Evolutionary conservation across 2,888 invertebrate genomes (phyloP).

Genomic region (Hyposoter didymator): DNA sequence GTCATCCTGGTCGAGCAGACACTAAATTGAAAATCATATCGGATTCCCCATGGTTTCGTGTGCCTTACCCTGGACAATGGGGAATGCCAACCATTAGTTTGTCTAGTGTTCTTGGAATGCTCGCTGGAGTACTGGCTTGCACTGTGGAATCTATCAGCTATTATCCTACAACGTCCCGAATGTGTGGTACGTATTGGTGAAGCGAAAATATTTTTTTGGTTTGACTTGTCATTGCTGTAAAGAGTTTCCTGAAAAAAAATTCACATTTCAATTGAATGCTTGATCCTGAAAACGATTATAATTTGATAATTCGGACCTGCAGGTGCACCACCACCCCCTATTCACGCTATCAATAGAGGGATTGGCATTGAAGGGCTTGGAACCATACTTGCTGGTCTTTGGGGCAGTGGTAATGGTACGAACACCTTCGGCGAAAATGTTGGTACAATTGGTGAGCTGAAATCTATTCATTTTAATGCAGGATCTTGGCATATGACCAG

Average conservation of each 20-base stretch:
- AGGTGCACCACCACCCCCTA: conserved; percentile 91
- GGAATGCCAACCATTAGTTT: conserved; percentile 90
- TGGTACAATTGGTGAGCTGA: conserved; percentile 90
- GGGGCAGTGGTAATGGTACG: conserved; percentile 95
- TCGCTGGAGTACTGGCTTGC: conserved; percentile 92
- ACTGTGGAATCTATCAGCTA: conserved; percentile 94
- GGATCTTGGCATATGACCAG: background rate
- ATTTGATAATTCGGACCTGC: background rate
- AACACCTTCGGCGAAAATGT: conserved; percentile 96
- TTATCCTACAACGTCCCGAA: conserved; percentile 95
- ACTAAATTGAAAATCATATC: conserved; percentile 88
- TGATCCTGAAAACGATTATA: background rate
- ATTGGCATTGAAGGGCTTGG: conserved; percentile 94
- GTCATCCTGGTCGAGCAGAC: conserved; percentile 91
- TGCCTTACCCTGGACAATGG: conserved; percentile 94
- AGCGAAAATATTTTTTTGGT: no score
- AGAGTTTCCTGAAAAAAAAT: no score
- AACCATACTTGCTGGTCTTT: conserved; percentile 93
- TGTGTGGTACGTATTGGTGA: conserved; percentile 86
- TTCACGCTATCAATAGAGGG: conserved; percentile 95
- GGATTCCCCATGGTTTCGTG: conserved; percentile 92
- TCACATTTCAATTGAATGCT: no score
- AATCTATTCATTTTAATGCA: background rate
- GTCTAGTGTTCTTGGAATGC: conserved; percentile 90
- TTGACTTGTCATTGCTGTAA: no score